These are phyloP conservation scores for Ctenopoma multispine DNA, from an alignment of 2,797 vertebrate species.

Conservation along the genomic window DNA sequence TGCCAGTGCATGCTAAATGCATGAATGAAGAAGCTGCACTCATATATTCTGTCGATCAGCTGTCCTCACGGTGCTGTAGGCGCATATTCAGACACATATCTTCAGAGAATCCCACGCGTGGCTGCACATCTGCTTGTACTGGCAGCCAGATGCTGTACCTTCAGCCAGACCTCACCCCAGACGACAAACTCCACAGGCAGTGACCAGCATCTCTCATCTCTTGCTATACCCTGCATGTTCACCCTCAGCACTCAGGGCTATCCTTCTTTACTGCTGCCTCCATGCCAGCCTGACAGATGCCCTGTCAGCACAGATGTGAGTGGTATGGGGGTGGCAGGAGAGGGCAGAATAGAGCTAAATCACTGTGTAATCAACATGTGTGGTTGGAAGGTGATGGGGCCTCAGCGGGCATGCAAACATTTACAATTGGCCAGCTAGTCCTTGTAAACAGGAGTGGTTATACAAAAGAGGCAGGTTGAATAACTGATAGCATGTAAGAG, in stretches of 20 bases:
- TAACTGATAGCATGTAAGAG: constrained; percentile 89
- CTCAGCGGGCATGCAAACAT: constrained; percentile 84
- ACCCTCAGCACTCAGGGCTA: constrained; percentile 54
- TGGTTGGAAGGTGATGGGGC: constrained; percentile 71
- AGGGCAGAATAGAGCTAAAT: constrained; percentile 68
- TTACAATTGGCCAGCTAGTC: constrained; percentile 87
- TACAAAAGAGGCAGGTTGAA: constrained; percentile 88
- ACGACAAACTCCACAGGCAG: constrained; percentile 56
- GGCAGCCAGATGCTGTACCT: constrained; percentile 67
- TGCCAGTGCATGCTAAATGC: too few relatives aligned
- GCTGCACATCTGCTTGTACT: constrained; percentile 59
- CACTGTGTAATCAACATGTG: constrained; percentile 74
- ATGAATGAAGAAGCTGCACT: neutral
- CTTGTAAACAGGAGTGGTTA: constrained; percentile 91
- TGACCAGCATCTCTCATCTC: constrained; percentile 46
- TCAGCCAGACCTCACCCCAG: constrained; percentile 59
- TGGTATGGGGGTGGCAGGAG: constrained; percentile 33
- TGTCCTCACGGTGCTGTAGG: constrained; percentile 4
- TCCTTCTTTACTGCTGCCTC: constrained; percentile 40
- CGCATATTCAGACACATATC: constrained; percentile 42
- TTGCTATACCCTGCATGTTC: constrained; percentile 25
- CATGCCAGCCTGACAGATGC: constrained; percentile 80
- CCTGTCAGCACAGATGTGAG: constrained; percentile 77
- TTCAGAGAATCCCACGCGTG: constrained; percentile 35
- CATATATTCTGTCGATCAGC: constrained; percentile 20